phyloP scores from a whole-genome alignment of 2,888 invertebrate genomes.

The Strigamia crassipes region DNA sequence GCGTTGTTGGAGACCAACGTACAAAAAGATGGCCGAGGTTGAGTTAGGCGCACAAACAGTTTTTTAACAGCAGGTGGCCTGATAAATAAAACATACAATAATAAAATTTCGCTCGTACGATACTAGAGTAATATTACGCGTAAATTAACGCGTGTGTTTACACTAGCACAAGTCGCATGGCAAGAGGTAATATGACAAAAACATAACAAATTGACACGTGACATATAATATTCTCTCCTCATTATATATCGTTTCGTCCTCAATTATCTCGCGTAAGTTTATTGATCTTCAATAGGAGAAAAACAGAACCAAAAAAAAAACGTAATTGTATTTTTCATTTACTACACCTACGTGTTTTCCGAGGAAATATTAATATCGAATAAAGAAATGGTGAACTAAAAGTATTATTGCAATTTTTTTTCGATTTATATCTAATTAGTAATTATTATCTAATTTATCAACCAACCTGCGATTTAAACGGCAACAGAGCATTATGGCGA shows the following conservation, averaged over 20 bases:
- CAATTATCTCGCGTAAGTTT: conserved; percentile 24
- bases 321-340: neutral
- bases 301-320: neutral
- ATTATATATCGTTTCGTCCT: conserved; percentile 20
- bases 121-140: neutral
- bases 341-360: neutral
- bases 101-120: neutral
- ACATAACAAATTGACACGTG: neutral
- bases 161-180: neutral
- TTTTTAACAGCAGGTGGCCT: conserved; percentile 18
- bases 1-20: conserved; percentile 8
- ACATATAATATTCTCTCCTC: neutral
- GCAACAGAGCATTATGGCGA: neutral
- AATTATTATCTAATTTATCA: neutral
- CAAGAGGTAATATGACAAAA: conserved; percentile 11
- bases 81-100: neutral
- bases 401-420: neutral
- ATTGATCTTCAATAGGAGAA: neutral
- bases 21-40: conserved; percentile 25
- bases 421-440: neutral
- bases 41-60: conserved; percentile 17
- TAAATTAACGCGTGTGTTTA: conserved; percentile 19
- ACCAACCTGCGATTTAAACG: neutral
- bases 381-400: neutral
- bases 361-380: neutral